These are phyloP conservation scores for Penaeus monodon DNA, from an alignment of 2,888 invertebrate species.

Conservation along the genomic window DNA sequence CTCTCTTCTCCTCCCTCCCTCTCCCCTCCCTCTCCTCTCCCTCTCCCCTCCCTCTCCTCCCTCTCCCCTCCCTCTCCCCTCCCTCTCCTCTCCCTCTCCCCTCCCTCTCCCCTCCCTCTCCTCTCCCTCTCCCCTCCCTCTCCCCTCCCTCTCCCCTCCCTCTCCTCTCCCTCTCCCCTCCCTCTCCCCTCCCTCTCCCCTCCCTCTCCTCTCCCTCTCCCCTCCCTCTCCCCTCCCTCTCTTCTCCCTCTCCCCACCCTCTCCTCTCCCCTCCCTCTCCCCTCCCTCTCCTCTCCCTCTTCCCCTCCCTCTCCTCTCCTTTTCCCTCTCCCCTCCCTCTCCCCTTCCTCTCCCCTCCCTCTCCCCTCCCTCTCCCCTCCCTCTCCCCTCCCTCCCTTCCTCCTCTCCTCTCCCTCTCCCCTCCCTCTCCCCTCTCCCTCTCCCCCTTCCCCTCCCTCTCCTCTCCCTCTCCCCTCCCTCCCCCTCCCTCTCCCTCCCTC, in stretches of 20 bases:
- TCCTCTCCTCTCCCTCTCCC: background rate
- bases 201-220: background rate
- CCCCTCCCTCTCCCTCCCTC: background rate
- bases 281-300: background rate
- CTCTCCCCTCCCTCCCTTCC: background rate
- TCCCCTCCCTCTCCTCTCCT: background rate
- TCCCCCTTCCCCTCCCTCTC: background rate
- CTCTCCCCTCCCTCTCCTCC: background rate
- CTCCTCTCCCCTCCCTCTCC: background rate
- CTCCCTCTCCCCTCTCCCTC: background rate
- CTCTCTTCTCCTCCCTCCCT: background rate
- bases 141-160: background rate
- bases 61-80: background rate
- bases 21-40: background rate
- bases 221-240: background rate
- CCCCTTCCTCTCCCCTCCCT: background rate
- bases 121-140: background rate
- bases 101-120: no score
- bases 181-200: background rate
- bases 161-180: background rate
- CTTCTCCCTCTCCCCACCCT: background rate
- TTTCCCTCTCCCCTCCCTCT: background rate
- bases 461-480: background rate
- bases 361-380: background rate
- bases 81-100: background rate